Evolutionary conservation across 2,797 vertebrate genomes (phyloP).

Genomic region (Podargus strigoides): DNA sequence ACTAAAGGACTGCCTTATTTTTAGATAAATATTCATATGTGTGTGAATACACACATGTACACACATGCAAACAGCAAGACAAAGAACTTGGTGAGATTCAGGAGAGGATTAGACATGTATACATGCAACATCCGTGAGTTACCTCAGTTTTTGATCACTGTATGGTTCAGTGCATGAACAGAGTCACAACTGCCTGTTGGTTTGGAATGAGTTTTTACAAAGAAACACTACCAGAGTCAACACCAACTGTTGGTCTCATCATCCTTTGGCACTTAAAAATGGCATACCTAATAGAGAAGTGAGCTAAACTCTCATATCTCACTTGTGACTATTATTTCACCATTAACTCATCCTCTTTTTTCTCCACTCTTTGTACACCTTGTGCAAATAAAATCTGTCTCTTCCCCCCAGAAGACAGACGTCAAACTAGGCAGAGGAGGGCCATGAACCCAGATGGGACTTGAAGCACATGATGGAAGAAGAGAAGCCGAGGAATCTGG

Average conservation of each 20-base stretch:
- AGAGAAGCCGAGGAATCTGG: background rate
- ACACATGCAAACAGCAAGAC: background rate
- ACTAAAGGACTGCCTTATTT: background rate
- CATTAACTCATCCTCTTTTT: background rate
- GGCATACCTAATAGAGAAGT: background rate
- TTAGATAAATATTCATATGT: background rate
- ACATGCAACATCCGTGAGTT: background rate
- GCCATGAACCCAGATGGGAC: background rate
- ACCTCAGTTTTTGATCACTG: too few species aligned
- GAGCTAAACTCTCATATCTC: background rate
- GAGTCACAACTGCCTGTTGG: background rate
- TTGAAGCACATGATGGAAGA: background rate
- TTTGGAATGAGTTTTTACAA: background rate
- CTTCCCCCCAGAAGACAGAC: background rate
- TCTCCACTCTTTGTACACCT: background rate
- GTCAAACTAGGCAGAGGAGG: background rate
- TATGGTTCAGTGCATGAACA: background rate
- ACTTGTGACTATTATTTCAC: background rate
- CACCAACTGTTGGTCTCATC: background rate
- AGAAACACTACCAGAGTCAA: background rate
- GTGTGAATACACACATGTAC: background rate
- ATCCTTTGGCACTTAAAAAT: background rate
- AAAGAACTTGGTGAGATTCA: background rate
- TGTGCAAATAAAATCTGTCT: background rate
- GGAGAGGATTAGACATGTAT: background rate